A percentile compares a stretch with the other conserved stretches of the same genome.
These are phyloP conservation scores for Cherax destructor DNA, from an alignment of 1,140 invertebrate species.

Conservation along the genomic window DNA sequence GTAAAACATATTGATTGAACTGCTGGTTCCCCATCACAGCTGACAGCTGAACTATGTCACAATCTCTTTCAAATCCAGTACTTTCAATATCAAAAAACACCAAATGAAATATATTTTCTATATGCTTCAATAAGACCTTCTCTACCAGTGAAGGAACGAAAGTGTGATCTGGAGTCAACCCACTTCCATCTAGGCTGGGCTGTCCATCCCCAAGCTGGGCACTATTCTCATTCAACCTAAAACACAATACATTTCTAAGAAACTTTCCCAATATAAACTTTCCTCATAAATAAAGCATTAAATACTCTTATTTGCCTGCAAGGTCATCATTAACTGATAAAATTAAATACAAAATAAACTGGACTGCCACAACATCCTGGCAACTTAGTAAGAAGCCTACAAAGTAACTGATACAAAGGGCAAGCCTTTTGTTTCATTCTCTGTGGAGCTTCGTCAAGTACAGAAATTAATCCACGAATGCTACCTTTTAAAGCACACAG, in stretches of 20 bases:
- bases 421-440: too few species aligned
- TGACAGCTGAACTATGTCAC: constrained; percentile 32
- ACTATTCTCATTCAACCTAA: constrained; percentile 1
- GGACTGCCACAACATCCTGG: too few species aligned
- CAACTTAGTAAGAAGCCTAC: too few species aligned
- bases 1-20: constrained; percentile 23
- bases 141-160: background rate
- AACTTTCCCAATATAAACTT: background rate
- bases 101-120: background rate
- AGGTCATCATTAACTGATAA: background rate
- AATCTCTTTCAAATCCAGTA: constrained; percentile 19
- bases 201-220: background rate
- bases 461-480: too few species aligned
- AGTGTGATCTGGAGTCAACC: background rate
- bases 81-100: constrained; percentile 34
- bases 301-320: background rate
- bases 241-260: background rate
- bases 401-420: too few species aligned
- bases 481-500: too few species aligned
- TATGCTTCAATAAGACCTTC: constrained; percentile 10
- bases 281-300: background rate
- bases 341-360: background rate
- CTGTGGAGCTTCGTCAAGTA: too few species aligned
- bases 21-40: constrained; percentile 7
- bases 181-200: background rate